phyloP scores from a whole-genome alignment of 2,888 invertebrate genomes.

The Mechanitis messenoides region DNA sequence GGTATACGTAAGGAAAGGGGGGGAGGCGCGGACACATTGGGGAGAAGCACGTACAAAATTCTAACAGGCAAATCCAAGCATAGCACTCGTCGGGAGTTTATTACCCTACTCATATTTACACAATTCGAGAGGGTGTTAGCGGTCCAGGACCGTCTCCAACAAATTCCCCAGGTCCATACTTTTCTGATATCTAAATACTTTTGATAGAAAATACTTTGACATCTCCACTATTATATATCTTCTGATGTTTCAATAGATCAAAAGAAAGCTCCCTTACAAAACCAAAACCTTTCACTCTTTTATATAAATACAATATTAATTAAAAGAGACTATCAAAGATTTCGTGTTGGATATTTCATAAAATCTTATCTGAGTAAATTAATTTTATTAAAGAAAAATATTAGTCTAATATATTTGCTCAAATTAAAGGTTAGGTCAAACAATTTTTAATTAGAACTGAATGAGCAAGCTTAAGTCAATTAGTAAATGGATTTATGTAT shows the following conservation, averaged over 20 bases:
- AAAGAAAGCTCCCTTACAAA: slow-evolving; percentile 2
- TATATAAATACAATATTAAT: not conserved
- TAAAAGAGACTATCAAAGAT: not conserved
- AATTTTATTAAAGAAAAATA: too few relatives aligned
- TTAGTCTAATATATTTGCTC: not conserved
- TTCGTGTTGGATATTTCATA: too few relatives aligned
- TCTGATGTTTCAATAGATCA: slow-evolving; percentile 20
- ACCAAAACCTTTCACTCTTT: not conserved
- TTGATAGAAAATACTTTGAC: slow-evolving; percentile 24
- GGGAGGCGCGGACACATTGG: slow-evolving; percentile 38
- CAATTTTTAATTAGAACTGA: slow-evolving; percentile 25
- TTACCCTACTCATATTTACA: slow-evolving; percentile 71
- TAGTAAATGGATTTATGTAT: slow-evolving; percentile 34
- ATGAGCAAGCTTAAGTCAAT: slow-evolving; percentile 29
- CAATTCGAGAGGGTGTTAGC: slow-evolving; percentile 63
- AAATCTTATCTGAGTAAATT: too few relatives aligned
- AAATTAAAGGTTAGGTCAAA: slow-evolving; percentile 10
- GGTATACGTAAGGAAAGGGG: slow-evolving; percentile 43
- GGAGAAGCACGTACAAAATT: slow-evolving; percentile 64
- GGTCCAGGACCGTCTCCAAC: slow-evolving; percentile 40
- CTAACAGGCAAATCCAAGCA: slow-evolving; percentile 65
- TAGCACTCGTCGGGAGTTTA: slow-evolving; percentile 62
- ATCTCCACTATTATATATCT: slow-evolving; percentile 20
- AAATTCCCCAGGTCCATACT: slow-evolving; percentile 38
- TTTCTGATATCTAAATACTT: slow-evolving; percentile 22